These are phyloP conservation scores for Abscondita cerata DNA, from an alignment of 2,888 invertebrate genomes.

Conservation along the genomic window DNA sequence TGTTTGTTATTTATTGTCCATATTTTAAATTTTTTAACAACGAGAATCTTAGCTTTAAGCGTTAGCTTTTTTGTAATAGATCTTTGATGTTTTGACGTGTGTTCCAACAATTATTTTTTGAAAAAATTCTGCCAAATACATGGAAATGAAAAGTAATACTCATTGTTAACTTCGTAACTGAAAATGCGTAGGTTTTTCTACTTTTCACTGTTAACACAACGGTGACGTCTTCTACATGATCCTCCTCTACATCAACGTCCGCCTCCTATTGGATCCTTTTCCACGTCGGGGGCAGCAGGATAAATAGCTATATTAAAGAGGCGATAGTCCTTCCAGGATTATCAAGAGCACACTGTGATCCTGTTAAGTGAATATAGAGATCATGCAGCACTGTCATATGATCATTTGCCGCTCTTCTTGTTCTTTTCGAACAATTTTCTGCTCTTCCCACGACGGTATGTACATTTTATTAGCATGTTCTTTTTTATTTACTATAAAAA, in stretches of 20 bases:
- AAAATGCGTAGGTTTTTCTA: slow-evolving; percentile 21
- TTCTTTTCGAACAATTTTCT: neutral
- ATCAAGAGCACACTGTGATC: slow-evolving; percentile 16
- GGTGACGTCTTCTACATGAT: slow-evolving; percentile 20
- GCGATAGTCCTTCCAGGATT: slow-evolving; percentile 19
- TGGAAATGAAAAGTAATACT: too few species aligned
- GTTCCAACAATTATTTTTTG: neutral
- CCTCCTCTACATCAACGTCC: slow-evolving; percentile 19
- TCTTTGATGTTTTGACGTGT: neutral
- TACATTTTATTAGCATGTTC: too few species aligned
- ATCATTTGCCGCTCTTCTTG: slow-evolving; percentile 1
- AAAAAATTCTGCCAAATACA: too few species aligned
- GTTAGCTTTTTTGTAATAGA: too few species aligned
- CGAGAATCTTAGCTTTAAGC: too few species aligned
- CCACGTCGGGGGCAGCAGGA: slow-evolving; percentile 23
- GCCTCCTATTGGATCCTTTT: slow-evolving; percentile 22
- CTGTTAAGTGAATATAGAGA: slow-evolving; percentile 9
- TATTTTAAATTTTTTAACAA: too few species aligned
- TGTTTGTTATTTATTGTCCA: too few species aligned
- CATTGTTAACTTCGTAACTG: neutral
- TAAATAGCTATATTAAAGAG: slow-evolving; percentile 30
- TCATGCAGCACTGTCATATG: slow-evolving; percentile 1
- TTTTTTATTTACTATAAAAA: too few species aligned
- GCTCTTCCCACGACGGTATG: slow-evolving; percentile 1
- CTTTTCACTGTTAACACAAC: slow-evolving; percentile 19